Evolutionary conservation across 2,888 invertebrate genomes (phyloP), one percentile per base, ranked within the genome.

Genomic region (Cacoxenus indagator): DNA sequence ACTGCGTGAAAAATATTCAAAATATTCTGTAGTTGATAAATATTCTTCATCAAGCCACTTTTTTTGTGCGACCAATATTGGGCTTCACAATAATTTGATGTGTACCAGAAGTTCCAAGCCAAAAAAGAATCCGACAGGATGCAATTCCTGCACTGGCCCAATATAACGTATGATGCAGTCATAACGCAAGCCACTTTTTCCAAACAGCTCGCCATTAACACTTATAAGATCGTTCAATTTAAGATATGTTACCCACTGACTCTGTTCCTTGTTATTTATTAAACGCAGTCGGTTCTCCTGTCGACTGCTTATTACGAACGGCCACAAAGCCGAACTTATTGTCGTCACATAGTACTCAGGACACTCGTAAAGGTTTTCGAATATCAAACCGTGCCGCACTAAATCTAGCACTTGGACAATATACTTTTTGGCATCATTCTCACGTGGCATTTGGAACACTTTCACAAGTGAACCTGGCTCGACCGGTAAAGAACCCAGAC

Each of bases 101-200:
- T 77, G 75, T 82, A 91, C 91, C 89, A 90, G 86, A 77, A 91
- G 78, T 78, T 91, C 90, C 70, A 91, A 86, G 59, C 91, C 91
- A 83, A 90, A 90, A 82, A 90, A 90, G 81, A 90, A 90, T 78
- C 89, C 89, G 73, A 91, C 89, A 26, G 84, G 83, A 67, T 89
- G 90, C 65, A 91, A 84, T 71, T 91, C 90, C 69, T 87, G 84
- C 65, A 91, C 90, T 62, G 86, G 84, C 37, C 91, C 91, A 76
- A 91, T 90, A 77, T 89, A 91, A 75, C 89, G 84, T 26, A 87
- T 89, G 64, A 91, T 89, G 72, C 88, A 88, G 71, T 78, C 74
- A 65, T 73, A 85, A 14, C 68, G 69, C 17, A 54, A 6, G 27
- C 69, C 61, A 29, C 75, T 69, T 26, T 66, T 74, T 29, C 78